A percentile compares a stretch with the other conserved stretches of the same genome.
These are phyloP conservation scores for Dendrolimus houi DNA, from an alignment of 2,888 invertebrate genomes.

Conservation along the genomic window DNA sequence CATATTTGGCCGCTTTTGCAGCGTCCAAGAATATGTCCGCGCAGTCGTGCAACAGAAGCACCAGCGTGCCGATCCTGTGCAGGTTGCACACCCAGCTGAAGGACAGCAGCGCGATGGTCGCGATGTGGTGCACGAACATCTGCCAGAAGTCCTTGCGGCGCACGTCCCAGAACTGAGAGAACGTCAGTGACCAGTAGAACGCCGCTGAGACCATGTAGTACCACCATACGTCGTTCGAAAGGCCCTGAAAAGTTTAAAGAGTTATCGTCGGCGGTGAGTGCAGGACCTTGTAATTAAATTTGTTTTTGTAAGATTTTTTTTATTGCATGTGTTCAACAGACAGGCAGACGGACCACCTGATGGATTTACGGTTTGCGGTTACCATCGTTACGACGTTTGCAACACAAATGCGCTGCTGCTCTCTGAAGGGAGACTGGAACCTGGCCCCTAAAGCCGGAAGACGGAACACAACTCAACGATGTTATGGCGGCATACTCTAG, in stretches of 20 bases:
- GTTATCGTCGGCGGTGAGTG: too few species aligned
- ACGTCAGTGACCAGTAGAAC: conserved; percentile 96
- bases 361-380: too few species aligned
- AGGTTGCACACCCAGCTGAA: conserved; percentile 98
- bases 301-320: too few species aligned
- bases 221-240: conserved; percentile 93
- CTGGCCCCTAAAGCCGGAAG: too few species aligned
- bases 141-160: conserved; percentile 97
- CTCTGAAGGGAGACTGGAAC: too few species aligned
- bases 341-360: too few species aligned
- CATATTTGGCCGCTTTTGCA: conserved; percentile 96
- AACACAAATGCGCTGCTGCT: too few species aligned
- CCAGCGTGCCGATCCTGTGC: conserved; percentile 92
- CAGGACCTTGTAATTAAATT: too few species aligned
- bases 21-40: conserved; percentile 95
- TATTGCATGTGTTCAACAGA: too few species aligned
- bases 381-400: too few species aligned
- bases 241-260: conserved; percentile 74
- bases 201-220: conserved; percentile 97
- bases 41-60: conserved; percentile 90
- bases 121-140: conserved; percentile 98
- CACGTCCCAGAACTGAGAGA: conserved; percentile 96
- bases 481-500: too few species aligned
- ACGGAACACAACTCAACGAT: too few species aligned
- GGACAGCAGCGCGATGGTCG: conserved; percentile 91